Base-by-base conservation (phyloP, 2,888 invertebrate species). In the Gastrophysa polygoni region DNA sequence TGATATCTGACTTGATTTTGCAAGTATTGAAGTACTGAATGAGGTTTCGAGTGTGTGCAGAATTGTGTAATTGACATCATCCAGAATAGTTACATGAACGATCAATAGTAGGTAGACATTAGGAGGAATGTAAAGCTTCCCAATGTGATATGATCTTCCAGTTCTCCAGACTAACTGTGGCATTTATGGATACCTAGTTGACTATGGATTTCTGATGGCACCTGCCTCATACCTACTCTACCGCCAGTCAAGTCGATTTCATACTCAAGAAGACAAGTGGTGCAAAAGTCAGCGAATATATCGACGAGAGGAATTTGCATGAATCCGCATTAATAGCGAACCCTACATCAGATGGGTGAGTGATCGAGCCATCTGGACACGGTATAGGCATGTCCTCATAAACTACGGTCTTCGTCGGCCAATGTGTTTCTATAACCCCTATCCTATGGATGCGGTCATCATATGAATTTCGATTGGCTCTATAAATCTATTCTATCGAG, bases 321-420 rank as follows among this genome's bases (percentile, higher is more conserved):
- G 76, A 77, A 78, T 76, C 75, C 73, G 74, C 76, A 70, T 75
- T 78, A 76, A 78, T 76, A 75, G 73, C 71, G 71, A 70, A 74
- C 14, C 50, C 74, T 77, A 77, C 77, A 78, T 76, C 76, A 78
- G 79, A 78, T 78, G 77, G 78, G 78, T 78, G 75, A 78, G 74
- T 75, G 77, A 79, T 78, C 77, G 78, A 78, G 77, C 75, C 75
- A 77, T 77, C 72, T 73, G 75, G 73, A 80, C 80, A 79, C 76
- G 78, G 77, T 78, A 79, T 79, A 77, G 79, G 78, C 75, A 79
- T 79, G 79, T 79, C 78, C 69, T 66, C 68, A 69, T 72, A 71
- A 72, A 71, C 69, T 70, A 21, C 43, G 10, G 52, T 16, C 52
- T 46, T 38, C 38, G 38, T 2, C 29, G 3, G 11, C 14, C 14